Conservation (phyloP, 35 echinoderm and acorn worm genomes). For the Ophioderma brevispina region DNA sequence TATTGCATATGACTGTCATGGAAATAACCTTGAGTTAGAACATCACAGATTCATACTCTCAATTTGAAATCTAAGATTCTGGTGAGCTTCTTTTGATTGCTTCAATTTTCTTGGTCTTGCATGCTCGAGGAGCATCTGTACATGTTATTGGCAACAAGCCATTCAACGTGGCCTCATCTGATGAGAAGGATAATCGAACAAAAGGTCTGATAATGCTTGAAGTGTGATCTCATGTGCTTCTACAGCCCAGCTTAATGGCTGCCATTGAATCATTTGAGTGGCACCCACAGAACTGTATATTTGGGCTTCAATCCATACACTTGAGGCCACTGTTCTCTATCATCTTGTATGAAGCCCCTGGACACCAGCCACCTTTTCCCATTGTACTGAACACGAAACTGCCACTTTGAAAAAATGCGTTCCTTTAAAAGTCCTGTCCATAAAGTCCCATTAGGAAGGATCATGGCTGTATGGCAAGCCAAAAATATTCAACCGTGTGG, state of each 20-base stretch:
- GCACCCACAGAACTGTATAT: constrained; percentile 28
- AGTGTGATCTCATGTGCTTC: constrained; percentile 37
- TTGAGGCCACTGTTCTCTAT: constrained; percentile 35
- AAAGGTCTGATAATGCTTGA: constrained; percentile 34
- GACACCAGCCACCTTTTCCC: constrained; percentile 7
- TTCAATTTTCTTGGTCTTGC: constrained; percentile 2
- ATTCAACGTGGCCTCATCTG: background rate
- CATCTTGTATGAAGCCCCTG: constrained; percentile 19
- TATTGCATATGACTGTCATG: constrained; percentile 9
- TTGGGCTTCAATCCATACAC: constrained; percentile 23
- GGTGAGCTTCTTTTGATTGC: constrained; percentile 12
- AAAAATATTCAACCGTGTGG: constrained; percentile 2
- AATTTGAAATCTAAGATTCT: constrained; percentile 5
- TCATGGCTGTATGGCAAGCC: background rate
- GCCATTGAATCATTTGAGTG: constrained; percentile 41
- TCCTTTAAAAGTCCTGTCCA: constrained; percentile 23
- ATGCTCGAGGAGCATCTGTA: background rate
- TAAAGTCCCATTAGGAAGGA: background rate
- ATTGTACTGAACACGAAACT: constrained; percentile 5
- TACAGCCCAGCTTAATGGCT: constrained; percentile 30
- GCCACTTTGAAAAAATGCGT: constrained; percentile 20
- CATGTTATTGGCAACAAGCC: no score
- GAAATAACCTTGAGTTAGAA: background rate
- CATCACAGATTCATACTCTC: constrained; percentile 15
- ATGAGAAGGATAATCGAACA: constrained; percentile 23